Evolutionary conservation across 2,888 invertebrate genomes (phyloP), one percentile per base, ranked within the genome.

Genomic region (Rhingia campestris): DNA sequence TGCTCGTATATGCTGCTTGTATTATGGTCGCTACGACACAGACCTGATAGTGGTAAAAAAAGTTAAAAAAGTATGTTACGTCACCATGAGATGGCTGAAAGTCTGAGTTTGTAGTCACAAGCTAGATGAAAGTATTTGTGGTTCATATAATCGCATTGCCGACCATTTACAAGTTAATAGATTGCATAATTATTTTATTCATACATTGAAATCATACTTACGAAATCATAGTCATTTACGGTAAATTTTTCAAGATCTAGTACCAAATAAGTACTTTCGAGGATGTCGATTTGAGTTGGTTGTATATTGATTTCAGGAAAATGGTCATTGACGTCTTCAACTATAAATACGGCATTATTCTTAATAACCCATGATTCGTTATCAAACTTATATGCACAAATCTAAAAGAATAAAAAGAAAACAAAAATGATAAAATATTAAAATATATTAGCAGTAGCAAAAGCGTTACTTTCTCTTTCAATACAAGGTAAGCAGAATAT

Each of bases 281-380:
- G 87, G 47, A 94, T 93, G 0, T 86, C 77, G 4, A 93, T 89
- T 5, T 59, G 74, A 76, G 92, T 92, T 4, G 89, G 90, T 0
- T 86, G 30, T 0, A 91, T 88, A 10, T 91, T 87, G 14, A 94
- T 93, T 86, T 88, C 87, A 0, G 96, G 96, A 10, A 87, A 88
- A 88, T 95, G 93, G 88, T 96, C 95, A 88, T 96, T 96, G 35
- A 94, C 91, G 85, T 93, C 93, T 58, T 93, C 91, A 1, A 93
- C 91, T 72, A 93, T 92, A 61, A 93, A 91, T 10, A 92, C 92
- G 0, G 93, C 90, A 0, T 88, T 86, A 7, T 91, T 88, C 1
- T 86, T 86, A 0, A 91, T 92, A 6, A 88, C 88, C 85, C 91
- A 92, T 0, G 89, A 72, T 22, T 86, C 74, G 64, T 89, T 87